A percentile compares a stretch with the other conserved stretches of the same genome.
These are phyloP conservation scores for Melospiza georgiana DNA, from an alignment of 2,113 vertebrate species.

Conservation along the genomic window DNA sequence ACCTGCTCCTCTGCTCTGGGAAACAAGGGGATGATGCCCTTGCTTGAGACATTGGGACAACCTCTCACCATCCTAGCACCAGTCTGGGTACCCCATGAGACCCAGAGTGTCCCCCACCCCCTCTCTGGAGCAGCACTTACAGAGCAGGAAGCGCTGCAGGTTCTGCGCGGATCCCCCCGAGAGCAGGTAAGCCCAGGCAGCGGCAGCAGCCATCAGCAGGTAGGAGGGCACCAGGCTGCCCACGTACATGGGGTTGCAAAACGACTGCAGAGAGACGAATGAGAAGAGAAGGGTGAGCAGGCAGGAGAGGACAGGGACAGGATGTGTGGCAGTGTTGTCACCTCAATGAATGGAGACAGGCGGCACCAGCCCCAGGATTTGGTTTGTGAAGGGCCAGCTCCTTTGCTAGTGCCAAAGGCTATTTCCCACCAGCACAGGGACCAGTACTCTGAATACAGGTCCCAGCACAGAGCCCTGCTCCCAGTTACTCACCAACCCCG, in stretches of 20 bases:
- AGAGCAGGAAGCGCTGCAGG: conserved; percentile 68
- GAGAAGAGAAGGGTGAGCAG: neutral
- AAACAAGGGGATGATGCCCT: neutral
- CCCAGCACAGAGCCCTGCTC: neutral
- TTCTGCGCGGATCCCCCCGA: conserved; percentile 74
- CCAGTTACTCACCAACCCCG: conserved; percentile 72
- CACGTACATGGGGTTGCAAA: conserved; percentile 77
- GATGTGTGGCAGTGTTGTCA: neutral
- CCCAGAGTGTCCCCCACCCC: fast-evolving
- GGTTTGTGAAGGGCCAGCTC: neutral
- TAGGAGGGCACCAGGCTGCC: conserved; percentile 79
- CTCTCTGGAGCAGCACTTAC: conserved; percentile 63
- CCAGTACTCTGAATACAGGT: fast-evolving
- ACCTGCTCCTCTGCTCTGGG: neutral
- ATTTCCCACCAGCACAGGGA: fast-evolving
- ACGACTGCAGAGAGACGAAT: conserved; percentile 51
- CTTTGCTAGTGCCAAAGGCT: neutral
- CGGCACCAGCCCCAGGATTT: neutral
- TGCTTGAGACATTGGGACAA: fast-evolving
- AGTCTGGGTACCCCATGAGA: neutral
- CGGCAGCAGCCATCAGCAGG: conserved; percentile 65
- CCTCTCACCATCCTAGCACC: neutral
- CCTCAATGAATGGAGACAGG: fast-evolving
- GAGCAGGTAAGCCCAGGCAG: conserved; percentile 74
- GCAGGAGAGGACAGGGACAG: neutral